Base-by-base conservation (phyloP, 2,888 invertebrate genomes). In the Dendrolimus pini region DNA sequence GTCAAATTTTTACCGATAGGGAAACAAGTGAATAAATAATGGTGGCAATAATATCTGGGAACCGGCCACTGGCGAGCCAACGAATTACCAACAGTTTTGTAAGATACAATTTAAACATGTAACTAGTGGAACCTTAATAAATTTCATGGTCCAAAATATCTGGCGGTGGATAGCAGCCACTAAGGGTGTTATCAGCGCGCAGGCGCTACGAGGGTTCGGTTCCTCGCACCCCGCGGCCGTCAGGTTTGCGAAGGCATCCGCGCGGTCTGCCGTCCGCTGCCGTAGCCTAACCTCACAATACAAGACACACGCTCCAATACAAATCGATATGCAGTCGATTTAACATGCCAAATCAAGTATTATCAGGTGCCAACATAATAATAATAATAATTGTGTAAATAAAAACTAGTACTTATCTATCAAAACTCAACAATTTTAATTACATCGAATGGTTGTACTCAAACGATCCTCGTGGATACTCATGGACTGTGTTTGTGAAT, bases 261-360 rank as follows among this genome's bases (percentile, higher is more conserved):
- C 75, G 78, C 78, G 82, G 76, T 73, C 80, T 85, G 82, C 77
- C 82, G 84, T 70, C 63, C 65, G 69, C 69, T 68, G 64, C 60
- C 63, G 62, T 71, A 69, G 71, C 73, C 69, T 65, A 69, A 64
- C 63, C 61, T 65, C 65, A 64, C 66, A 65, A 67, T 60, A 62
- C 62, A 59, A 68, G 60, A 58, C 61, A 63, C 67, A 66, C 69
- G 74, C 30, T 30, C 78, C 70, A 77, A 76, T 71, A 71, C 75
- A 74, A 85, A 86, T 85, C 87, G 81, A 88, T 86, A 85, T 64
- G 67, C 56, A 77, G 67, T 74, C 78, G 74, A 80, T 78, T 74
- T 77, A 74, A 68, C 68, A 72, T 71, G 71, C 65, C 66, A 64
- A 70, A 71, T 72, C 70, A 69, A 72, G 66, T 63, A 61, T 59